These are phyloP conservation scores for Chlorodrepanis virens DNA, from an alignment of 2,113 vertebrate species.

Conservation along the genomic window DNA sequence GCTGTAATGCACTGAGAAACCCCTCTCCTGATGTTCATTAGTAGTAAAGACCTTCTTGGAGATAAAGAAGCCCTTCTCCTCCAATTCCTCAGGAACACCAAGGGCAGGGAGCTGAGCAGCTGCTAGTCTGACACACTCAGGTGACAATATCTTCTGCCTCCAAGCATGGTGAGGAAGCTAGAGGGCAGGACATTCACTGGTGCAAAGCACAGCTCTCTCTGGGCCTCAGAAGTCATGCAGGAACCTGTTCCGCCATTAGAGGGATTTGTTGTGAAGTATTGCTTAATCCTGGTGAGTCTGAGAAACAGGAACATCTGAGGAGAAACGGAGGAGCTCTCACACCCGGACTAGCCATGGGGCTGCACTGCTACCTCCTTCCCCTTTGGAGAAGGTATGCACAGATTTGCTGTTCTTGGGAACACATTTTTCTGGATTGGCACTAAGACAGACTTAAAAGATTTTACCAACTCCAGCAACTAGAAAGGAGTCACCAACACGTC, in stretches of 20 bases:
- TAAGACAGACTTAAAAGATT: not conserved
- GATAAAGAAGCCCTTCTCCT: not conserved
- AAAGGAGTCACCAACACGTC: not conserved
- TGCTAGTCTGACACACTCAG: not conserved
- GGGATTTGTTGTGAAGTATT: not conserved
- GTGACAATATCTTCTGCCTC: not conserved
- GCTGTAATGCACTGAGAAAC: not conserved
- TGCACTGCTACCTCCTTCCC: not conserved
- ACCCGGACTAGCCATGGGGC: fast-evolving
- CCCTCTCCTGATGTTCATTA: not conserved
- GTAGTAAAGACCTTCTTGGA: not conserved
- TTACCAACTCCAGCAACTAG: not conserved
- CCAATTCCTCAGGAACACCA: not conserved
- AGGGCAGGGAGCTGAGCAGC: not conserved
- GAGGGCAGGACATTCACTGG: not conserved
- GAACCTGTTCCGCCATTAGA: not conserved
- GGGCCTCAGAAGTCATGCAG: not conserved
- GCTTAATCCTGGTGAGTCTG: not conserved
- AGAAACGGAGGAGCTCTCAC: not conserved
- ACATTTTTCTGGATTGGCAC: not conserved
- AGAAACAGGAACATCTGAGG: not conserved
- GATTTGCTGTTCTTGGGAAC: not conserved
- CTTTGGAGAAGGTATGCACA: not conserved
- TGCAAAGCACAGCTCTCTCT: not conserved
- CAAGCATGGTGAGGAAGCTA: not conserved